Base-by-base conservation (phyloP, 2,797 vertebrate genomes). In the Toxotes lorentzi region DNA sequence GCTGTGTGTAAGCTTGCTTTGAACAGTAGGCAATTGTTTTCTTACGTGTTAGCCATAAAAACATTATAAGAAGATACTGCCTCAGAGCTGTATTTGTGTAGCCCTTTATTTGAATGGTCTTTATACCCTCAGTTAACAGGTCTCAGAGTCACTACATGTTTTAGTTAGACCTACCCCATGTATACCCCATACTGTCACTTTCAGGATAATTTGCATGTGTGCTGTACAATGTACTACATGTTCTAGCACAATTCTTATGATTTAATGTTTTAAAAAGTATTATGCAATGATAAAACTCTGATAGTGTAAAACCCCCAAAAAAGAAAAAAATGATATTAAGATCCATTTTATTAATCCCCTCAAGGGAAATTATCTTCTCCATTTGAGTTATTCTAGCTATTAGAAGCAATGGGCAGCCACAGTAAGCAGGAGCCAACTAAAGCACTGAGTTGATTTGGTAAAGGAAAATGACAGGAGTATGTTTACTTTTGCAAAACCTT, bases 401-500 rank as follows among this genome's bases (percentile, higher is more conserved):
- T 35, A 61, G 45, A 2, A 35, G 14, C 57, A 62, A 51, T 48
- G 63, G 23, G 19, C 2, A 57, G 57, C 57, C 56, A 47, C 5
- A 14, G 48, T 38, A 48, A n/a, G 24, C n/a, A 32, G 32, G 21
- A 61, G 40, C 27, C 34, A 45, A 16, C 24, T 34, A 17, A 62
- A 23, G 16, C 34, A 66, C 61, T 43, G 34, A 54, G 8, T 27
- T 34, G 62, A 51, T 35, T 51, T 61, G 16, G 16, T 43, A 41
- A 65, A 58, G 7, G 14, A 34, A 58, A 56, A 71, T 35, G 10
- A 16, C 24, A 59, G 16, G 17, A 53, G 16, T 40, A 35, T 48
- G 8, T 40, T 48, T 19, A 47, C 40, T 10, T 21, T 57, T 70
- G 17, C 21, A 53, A 70, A 71, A 68, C 51, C n/a, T 48, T 53